Conservation (phyloP, 1,140 invertebrate genomes). For the Sinonovacula constricta region DNA sequence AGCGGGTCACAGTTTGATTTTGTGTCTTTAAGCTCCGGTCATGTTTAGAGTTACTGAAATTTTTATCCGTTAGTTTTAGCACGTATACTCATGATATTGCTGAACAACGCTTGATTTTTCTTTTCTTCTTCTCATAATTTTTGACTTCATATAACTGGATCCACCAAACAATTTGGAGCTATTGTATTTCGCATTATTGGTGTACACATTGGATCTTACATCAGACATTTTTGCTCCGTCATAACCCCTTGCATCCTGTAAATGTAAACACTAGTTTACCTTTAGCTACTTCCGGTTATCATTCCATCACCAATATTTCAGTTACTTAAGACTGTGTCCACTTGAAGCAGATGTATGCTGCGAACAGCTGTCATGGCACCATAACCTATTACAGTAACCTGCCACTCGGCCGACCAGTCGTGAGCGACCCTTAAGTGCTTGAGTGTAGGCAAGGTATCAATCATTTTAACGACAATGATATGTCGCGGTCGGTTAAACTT, state of each 20-base stretch:
- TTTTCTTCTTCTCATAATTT: conserved; percentile 13
- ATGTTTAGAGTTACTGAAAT: too few relatives aligned
- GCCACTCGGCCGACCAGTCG: too few relatives aligned
- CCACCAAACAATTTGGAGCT: conserved; percentile 10
- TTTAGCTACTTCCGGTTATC: background rate
- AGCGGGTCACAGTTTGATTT: too few relatives aligned
- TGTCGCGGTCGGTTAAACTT: too few relatives aligned
- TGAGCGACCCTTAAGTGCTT: too few relatives aligned
- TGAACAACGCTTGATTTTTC: background rate
- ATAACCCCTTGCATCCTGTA: background rate
- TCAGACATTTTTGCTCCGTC: conserved; percentile 10
- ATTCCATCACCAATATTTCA: background rate
- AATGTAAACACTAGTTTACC: background rate
- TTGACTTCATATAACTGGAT: background rate
- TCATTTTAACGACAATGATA: too few relatives aligned
- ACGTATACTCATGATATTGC: conserved; percentile 11
- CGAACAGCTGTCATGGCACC: background rate
- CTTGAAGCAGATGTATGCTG: background rate
- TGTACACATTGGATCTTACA: conserved; percentile 18
- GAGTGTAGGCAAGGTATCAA: too few relatives aligned
- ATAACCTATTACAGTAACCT: background rate
- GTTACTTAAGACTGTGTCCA: too few relatives aligned
- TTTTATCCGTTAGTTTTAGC: too few relatives aligned
- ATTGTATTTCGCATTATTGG: background rate
- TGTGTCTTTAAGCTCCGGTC: too few relatives aligned